phyloP scores from a whole-genome alignment of 2,888 invertebrate species.

The Timema podura region DNA sequence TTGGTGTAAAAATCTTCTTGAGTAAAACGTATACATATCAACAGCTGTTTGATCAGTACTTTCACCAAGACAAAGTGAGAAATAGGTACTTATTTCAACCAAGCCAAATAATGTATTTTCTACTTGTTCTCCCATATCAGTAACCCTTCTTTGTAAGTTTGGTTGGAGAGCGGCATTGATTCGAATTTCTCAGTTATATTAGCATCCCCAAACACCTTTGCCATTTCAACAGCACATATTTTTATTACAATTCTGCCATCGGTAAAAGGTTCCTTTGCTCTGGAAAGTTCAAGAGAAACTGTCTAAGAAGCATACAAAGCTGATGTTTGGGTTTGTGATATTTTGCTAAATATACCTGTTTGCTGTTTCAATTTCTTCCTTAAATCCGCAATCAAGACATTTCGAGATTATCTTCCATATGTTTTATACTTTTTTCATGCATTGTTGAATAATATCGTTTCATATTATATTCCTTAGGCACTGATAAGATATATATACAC shows the following conservation, averaged over 20 bases:
- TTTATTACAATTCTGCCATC: neutral
- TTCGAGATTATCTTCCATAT: constrained; percentile 1
- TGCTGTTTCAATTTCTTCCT: constrained; percentile 2
- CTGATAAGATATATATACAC: neutral
- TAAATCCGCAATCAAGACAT: constrained; percentile 2
- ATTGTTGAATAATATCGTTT: neutral
- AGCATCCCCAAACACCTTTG: neutral
- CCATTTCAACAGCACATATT: neutral
- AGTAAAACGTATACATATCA: neutral
- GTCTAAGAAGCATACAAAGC: neutral
- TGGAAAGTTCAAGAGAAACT: constrained; percentile 6
- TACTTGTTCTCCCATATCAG: neutral
- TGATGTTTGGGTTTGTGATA: constrained; percentile 2
- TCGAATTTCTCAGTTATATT: neutral
- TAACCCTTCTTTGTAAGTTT: constrained; percentile 6
- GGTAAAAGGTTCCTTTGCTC: neutral
- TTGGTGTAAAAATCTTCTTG: constrained; percentile 13
- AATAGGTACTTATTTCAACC: neutral
- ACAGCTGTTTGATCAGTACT: constrained; percentile 5
- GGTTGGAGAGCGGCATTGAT: neutral
- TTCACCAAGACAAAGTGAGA: neutral
- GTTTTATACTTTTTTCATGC: neutral
- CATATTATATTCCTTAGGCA: constrained; percentile 1
- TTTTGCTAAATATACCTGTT: neutral
- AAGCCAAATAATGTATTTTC: neutral